These are phyloP conservation scores for Luperina nickerlii DNA, from an alignment of 2,888 invertebrate genomes.

Conservation along the genomic window DNA sequence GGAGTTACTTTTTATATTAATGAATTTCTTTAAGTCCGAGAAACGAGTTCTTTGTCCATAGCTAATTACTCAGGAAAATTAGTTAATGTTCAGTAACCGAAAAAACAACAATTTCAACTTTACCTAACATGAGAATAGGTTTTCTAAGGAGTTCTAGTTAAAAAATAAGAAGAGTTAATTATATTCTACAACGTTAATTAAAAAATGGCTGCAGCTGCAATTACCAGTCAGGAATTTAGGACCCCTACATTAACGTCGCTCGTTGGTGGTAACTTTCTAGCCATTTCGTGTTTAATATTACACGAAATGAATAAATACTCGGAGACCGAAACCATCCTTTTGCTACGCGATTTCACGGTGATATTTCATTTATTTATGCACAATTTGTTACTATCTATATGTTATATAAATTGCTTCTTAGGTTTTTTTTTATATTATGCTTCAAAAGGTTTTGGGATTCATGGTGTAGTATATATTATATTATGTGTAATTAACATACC, in stretches of 20 bases:
- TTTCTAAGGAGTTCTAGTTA: not conserved
- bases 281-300: not conserved
- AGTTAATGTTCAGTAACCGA: not conserved
- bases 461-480: not conserved
- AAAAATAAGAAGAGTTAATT: not conserved
- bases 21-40: not conserved
- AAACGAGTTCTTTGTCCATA: not conserved
- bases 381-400: not conserved
- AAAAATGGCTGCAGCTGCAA: not conserved
- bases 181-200: not conserved
- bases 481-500: not conserved
- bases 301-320: too few relatives aligned
- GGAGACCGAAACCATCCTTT: not conserved
- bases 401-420: not conserved
- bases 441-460: not conserved
- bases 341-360: not conserved
- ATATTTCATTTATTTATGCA: not conserved
- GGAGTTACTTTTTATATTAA: not conserved
- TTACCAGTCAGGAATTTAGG: not conserved
- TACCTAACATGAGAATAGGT: not conserved
- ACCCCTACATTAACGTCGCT: not conserved
- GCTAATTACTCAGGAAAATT: not conserved
- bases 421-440: not conserved
- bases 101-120: not conserved
- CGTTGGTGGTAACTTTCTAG: not conserved